Base-by-base conservation (phyloP, 35 echinoderm and acorn worm genomes). In the Ophiothrix spiculata region DNA sequence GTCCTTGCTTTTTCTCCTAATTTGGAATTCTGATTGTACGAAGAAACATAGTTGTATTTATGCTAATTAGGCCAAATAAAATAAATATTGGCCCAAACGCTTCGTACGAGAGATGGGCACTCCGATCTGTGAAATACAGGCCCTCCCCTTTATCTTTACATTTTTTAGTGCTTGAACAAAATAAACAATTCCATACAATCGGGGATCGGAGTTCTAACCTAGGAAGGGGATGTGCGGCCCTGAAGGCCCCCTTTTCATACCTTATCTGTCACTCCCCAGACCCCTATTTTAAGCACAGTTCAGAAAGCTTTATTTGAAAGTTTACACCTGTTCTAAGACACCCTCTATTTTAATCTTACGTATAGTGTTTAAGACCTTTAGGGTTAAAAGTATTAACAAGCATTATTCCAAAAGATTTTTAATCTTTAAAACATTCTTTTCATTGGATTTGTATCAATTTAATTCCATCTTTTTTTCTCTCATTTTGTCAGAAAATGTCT, bases 401-500 rank as follows among this genome's bases (percentile, higher is more conserved):
- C 64, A 74, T 32, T 74, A 32, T 29, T 74, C n/a, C 64, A 25
- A 21, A 74, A 74, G 33, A 32, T 69, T 21, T 74, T 74, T 25
- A 29, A 25, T 29, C 25, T 74, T 74, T 74, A 74, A 32, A 74
- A 74, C 12, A 74, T 74, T 11, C n/a, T 74, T 74, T 74, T 25
- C 64, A 74, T 74, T 4, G 11, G 64, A 17, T 25, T 74, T 74
- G 25, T 17, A 74, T 25, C 0, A 1, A 28, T 2, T 74, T 8
- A 4, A 74, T 6, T 32, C 64, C 33, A 79, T 25, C 75, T 87
- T 21, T 88, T 39, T 14, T 35, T 36, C 16, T 64, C 32, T 56
- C 77, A 29, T 39, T 19, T 64, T 80, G 36, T 17, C n/a, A 92
- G 91, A 93, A 32, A 40, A 69, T 34, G 73, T 64, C 17, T 93